Base-by-base conservation (phyloP, 2,888 invertebrate species). In the Heliconius erato region DNA sequence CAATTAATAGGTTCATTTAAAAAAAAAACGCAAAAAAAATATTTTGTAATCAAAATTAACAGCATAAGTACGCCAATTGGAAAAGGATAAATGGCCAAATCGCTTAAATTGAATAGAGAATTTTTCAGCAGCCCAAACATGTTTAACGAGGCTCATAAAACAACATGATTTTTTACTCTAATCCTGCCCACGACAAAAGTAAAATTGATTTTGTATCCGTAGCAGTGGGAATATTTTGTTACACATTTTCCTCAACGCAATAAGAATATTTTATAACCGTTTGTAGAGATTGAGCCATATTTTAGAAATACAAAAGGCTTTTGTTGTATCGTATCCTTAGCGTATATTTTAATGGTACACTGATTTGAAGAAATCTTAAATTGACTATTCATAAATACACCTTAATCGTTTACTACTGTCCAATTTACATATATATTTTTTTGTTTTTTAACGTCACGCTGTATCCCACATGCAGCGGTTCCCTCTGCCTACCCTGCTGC, bases 151-250 rank as follows among this genome's bases (percentile, higher is more conserved):
- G 16, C 71, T 69, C 76, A 44, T 74, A 69, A 69, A 83, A 69
- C 59, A 44, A 63, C 19, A 81, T 79, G 85, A 88, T 91, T 89
- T 89, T 88, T 90, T 88, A 89, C 86, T 85, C 84, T 89, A 90
- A 90, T 90, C 89, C 87, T 83, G 84, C 84, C 85, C 85, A 86
- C 86, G 86, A 87, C 85, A 86, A 87, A 88, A 90, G 87, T 88
- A 87, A 87, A 77, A 89, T 89, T 90, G 89, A 90, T 89, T 89
- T 87, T 85, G 85, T 88, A 86, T 87, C 86, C 84, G 82, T 68
- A 85, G 86, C 87, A 87, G 87, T 85, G 84, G 80, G 85, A 85
- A 86, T 85, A 88, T 86, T 87, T 85, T 85, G 83, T 86, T 78
- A 84, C 85, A 81, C 85, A 86, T 87, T 86, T 85, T 85, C 82